A percentile compares a stretch with the other conserved stretches of the same genome.
These are phyloP conservation scores for Urocitellus parryii DNA, from an alignment of 2,113 vertebrate genomes.

Conservation along the genomic window DNA sequence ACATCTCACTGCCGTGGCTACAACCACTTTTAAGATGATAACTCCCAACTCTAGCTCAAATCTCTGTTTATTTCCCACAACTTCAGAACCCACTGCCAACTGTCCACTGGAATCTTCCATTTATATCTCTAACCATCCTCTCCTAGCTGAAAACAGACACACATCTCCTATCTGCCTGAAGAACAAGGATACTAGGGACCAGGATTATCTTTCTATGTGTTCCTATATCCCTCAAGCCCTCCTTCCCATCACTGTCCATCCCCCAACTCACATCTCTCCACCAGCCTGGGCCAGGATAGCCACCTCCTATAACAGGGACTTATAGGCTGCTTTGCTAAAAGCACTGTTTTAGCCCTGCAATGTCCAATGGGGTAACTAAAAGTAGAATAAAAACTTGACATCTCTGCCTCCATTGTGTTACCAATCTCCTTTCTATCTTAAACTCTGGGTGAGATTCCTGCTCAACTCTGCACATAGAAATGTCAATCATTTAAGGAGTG, in stretches of 20 bases:
- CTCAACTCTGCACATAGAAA: not conserved
- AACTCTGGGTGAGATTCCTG: not conserved
- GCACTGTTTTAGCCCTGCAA: no score
- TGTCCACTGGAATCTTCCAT: not conserved
- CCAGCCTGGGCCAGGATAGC: not conserved
- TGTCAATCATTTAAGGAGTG: not conserved
- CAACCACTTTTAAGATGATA: not conserved
- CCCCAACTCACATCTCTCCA: not conserved
- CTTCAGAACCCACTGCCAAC: not conserved
- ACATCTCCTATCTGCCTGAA: not conserved
- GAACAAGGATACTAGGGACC: not conserved
- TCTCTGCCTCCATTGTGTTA: no score
- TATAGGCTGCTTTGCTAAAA: not conserved
- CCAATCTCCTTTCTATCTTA: not conserved
- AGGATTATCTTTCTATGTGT: not conserved
- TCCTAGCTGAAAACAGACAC: not conserved
- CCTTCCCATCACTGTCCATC: not conserved
- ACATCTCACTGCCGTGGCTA: not conserved
- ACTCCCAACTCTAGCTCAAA: not conserved
- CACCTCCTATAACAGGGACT: not conserved
- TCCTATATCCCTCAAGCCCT: not conserved
- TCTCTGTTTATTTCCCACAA: not conserved
- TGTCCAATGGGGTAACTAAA: no score
- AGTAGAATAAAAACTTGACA: no score
- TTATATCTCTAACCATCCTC: not conserved